Evolutionary conservation across 2,113 vertebrate species (phyloP).

Genomic region (Catharus bicknelli): DNA sequence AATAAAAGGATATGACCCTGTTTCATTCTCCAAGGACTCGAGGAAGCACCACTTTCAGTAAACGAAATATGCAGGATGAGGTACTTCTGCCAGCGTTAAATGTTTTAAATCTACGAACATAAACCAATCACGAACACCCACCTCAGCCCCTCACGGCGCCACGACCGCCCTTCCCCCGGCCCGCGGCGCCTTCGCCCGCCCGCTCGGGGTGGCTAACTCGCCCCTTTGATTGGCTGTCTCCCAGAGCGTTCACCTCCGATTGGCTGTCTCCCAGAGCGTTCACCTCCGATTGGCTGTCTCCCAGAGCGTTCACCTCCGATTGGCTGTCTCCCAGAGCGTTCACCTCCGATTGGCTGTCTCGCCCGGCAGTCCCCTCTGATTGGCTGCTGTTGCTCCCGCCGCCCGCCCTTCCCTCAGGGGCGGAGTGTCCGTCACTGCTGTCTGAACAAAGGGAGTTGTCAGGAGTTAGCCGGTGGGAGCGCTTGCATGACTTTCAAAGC

Average conservation of each 20-base stretch:
- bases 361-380: rapidly evolving
- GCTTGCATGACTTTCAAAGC: rapidly evolving
- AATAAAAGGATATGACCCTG: too few relatives aligned
- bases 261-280: neutral
- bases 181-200: too few relatives aligned
- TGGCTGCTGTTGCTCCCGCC: neutral
- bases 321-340: neutral
- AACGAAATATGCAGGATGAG: rapidly evolving
- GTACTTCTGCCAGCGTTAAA: neutral
- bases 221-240: neutral
- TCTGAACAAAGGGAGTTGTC: rapidly evolving
- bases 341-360: neutral
- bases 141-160: neutral
- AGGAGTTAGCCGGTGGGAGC: rapidly evolving
- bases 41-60: neutral
- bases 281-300: neutral
- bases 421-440: rapidly evolving
- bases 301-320: neutral
- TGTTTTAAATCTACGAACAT: rapidly evolving
- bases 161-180: rapidly evolving
- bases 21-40: neutral
- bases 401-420: too few relatives aligned
- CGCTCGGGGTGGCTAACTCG: rapidly evolving
- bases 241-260: neutral
- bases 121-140: rapidly evolving